Evolutionary conservation across 2,888 invertebrate genomes (phyloP).

Genomic region (Scaptomyza flava): DNA sequence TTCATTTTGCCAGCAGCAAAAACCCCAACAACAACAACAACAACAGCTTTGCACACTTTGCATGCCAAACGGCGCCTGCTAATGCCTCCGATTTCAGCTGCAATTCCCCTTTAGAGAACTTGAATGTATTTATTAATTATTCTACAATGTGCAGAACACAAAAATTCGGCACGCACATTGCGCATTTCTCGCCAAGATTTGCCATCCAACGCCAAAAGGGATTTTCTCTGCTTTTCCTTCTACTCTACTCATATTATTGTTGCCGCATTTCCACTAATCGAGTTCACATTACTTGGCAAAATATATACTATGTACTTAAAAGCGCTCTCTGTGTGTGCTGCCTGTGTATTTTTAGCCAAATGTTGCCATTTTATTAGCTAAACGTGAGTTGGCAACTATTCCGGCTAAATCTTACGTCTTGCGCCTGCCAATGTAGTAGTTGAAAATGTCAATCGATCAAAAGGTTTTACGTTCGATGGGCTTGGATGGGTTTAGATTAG

Average conservation of each 20-base stretch:
- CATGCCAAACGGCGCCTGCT: conserved; percentile 47
- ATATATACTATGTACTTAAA: conserved; percentile 32
- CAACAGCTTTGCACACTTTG: conserved; percentile 17
- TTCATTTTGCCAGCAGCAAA: conserved; percentile 30
- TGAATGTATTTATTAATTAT: conserved; percentile 28
- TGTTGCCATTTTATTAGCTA: conserved; percentile 70
- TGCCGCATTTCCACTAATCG: conserved; percentile 64
- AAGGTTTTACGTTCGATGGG: conserved; percentile 36
- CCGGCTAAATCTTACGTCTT: conserved; percentile 14
- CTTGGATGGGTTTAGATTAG: conserved; percentile 47
- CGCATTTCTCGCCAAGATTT: conserved; percentile 53
- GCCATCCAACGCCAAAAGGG: conserved; percentile 30
- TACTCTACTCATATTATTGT: conserved; percentile 3
- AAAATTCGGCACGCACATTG: conserved; percentile 62
- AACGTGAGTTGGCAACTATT: conserved; percentile 74
- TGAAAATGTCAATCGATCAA: conserved; percentile 65
- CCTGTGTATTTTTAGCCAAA: conserved; percentile 65
- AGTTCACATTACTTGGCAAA: conserved; percentile 77
- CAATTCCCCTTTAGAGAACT: conserved; percentile 7
- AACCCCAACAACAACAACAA: conserved; percentile 16
- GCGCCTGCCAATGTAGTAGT: conserved; percentile 31
- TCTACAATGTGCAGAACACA: conserved; percentile 4
- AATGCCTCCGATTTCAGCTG: conserved; percentile 42
- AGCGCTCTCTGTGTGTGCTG: conserved; percentile 14
- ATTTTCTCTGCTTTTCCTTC: conserved; percentile 34